Percentiles rank a stretch among this genome's conserved stretches.
These are phyloP conservation scores for Anagrus nilaparvatae DNA, from an alignment of 1,140 invertebrate genomes.

Conservation along the genomic window DNA sequence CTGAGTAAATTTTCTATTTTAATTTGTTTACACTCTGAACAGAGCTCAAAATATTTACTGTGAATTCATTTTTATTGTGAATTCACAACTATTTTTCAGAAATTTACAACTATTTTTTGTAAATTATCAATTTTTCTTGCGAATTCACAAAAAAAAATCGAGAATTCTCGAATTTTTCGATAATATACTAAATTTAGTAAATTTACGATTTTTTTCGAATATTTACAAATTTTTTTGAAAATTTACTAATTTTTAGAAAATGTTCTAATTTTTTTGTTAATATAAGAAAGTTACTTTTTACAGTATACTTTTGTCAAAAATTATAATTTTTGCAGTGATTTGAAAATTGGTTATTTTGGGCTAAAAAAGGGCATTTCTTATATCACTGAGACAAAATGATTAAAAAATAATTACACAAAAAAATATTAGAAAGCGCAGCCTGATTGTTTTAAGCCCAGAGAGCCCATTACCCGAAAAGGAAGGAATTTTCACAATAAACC, in stretches of 20 bases:
- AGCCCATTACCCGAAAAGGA: constrained; percentile 46
- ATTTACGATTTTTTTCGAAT: not conserved
- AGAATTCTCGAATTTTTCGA: not conserved
- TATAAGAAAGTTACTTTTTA: too few relatives aligned
- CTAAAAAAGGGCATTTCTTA: not conserved
- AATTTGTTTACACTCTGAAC: not conserved
- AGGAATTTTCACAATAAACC: constrained; percentile 64
- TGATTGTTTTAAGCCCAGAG: not conserved
- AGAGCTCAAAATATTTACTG: too few relatives aligned
- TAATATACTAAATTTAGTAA: not conserved
- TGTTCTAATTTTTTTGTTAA: too few relatives aligned
- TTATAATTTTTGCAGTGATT: too few relatives aligned
- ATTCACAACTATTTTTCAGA: not conserved
- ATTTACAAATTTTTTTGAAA: constrained; percentile 9
- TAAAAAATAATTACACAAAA: not conserved
- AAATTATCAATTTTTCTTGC: not conserved
- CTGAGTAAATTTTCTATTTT: too few relatives aligned
- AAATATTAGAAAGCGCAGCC: not conserved
- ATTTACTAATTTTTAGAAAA: not conserved
- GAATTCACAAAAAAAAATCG: not conserved
- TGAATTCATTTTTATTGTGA: not conserved
- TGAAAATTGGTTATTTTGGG: too few relatives aligned
- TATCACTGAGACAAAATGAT: not conserved
- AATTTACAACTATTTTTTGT: not conserved
- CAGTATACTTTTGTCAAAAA: too few relatives aligned